Conservation (phyloP, 2,113 vertebrate genomes). For the Neopipo cinnamomea region DNA sequence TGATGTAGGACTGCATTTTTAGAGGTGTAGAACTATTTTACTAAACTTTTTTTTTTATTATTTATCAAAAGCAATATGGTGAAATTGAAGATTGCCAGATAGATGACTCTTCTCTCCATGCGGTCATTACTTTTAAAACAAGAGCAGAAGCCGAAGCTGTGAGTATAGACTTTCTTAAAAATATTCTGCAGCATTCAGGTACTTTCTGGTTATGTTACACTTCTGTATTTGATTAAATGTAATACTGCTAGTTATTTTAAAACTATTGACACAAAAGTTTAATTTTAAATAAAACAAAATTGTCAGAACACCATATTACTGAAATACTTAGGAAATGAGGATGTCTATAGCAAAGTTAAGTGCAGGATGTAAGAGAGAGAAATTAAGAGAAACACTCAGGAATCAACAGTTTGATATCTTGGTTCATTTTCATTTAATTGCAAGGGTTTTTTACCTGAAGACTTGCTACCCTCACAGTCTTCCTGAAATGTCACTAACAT, state of each 20-base stretch:
- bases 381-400: neutral
- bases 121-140: conserved; percentile 89
- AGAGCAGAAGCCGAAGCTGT: conserved; percentile 94
- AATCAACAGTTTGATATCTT: neutral
- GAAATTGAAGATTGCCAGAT: conserved; percentile 97
- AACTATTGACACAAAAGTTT: neutral
- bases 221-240: neutral
- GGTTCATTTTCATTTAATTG: neutral
- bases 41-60: conserved; percentile 19
- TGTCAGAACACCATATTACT: neutral
- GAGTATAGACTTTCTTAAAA: conserved; percentile 54
- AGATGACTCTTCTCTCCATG: conserved; percentile 85
- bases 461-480: neutral
- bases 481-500: neutral
- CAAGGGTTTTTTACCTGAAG: neutral
- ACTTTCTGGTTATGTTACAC: neutral
- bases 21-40: neutral
- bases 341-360: neutral
- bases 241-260: neutral
- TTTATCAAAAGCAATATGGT: conserved; percentile 90
- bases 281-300: neutral
- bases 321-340: neutral
- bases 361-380: neutral
- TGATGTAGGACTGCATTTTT: neutral
- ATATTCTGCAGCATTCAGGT: neutral